A percentile compares a stretch with the other conserved stretches of the same genome.
Conservation (phyloP, 2,888 invertebrate species). For the Pristionchus japonicus region DNA sequence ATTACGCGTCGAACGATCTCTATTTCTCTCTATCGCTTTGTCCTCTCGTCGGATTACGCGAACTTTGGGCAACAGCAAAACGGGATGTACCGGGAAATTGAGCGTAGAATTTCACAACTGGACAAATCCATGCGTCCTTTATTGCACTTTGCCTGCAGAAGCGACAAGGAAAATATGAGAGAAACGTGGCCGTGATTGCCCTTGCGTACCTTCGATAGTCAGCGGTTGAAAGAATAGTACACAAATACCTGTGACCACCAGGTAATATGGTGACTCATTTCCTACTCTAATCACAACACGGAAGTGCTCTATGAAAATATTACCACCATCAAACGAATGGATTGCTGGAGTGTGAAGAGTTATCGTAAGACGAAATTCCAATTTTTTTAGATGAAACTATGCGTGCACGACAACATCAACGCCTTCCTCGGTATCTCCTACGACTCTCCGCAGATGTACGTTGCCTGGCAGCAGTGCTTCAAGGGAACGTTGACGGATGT, state of each 20-base stretch:
- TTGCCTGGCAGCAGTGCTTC: conserved; percentile 62
- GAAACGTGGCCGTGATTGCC: neutral
- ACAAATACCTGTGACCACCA: neutral
- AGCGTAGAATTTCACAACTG: neutral
- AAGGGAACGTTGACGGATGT: conserved; percentile 47
- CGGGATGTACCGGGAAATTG: neutral
- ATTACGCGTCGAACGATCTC: neutral
- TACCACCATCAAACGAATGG: no score
- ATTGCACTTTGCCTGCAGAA: no score
- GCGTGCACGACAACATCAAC: conserved; percentile 72
- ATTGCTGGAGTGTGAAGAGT: no score
- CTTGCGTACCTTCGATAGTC: neutral
- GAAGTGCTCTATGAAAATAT: neutral
- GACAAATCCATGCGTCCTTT: neutral
- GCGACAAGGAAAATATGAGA: neutral
- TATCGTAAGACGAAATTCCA: no score
- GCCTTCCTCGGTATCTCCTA: conserved; percentile 68
- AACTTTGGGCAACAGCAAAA: neutral
- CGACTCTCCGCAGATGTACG: conserved; percentile 61
- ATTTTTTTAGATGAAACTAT: conserved; percentile 65
- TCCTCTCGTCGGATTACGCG: neutral
- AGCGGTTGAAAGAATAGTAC: neutral
- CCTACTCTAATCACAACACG: neutral
- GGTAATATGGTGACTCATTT: neutral
- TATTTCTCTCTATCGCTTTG: neutral